Base-by-base conservation (phyloP, 2,113 vertebrate genomes). In the Neolamprologus caudopunctatus region DNA sequence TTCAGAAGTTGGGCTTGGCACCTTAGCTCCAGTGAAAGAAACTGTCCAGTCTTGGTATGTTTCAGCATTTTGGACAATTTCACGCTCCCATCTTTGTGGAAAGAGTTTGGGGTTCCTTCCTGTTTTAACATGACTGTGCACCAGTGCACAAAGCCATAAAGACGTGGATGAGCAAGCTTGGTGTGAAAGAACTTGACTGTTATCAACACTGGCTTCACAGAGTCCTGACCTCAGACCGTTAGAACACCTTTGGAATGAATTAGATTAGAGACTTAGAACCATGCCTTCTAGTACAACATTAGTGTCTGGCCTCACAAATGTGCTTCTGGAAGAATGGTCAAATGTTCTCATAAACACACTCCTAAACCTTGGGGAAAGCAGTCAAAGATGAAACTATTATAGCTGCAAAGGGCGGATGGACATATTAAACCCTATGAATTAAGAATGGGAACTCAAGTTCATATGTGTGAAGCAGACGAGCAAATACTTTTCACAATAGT, bases 331-430 rank as follows among this genome's bases (percentile, higher is more conserved):
- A 63, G 28, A 63, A 10, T 63, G 28, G 57, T 33, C 57, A 61
- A 61, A 61, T 31, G 0, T 31, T 31, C 26, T 14, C 8, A 61
- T 6, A 31, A 61, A 61, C 57, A 17, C 57, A 31, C 8, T 61
- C 14, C 1, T 61, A 31, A 61, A 61, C 26, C 14, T 31, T 61
- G 57, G 31, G 5, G 8, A 10, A 61, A 61, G 14, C 28, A 6
- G 8, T 10, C 0, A 28, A 4, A 63, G 58, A 63, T 11, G 5
- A 61, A 33, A 19, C 28, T 63, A 58, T 58, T 31, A 63, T n/a
- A 63, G 9, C 3, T 11, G 6, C 31, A 63, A 63, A 63, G 58
- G 58, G 17, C 0, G 1, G 9, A 35, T 11, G 9, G 58, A 63
- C 58, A 63, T 35, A 63, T 35, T 63, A 63, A 63, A 35, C 58